These are phyloP conservation scores for Andrena dorsata DNA, from an alignment of 2,888 invertebrate genomes.

Conservation along the genomic window DNA sequence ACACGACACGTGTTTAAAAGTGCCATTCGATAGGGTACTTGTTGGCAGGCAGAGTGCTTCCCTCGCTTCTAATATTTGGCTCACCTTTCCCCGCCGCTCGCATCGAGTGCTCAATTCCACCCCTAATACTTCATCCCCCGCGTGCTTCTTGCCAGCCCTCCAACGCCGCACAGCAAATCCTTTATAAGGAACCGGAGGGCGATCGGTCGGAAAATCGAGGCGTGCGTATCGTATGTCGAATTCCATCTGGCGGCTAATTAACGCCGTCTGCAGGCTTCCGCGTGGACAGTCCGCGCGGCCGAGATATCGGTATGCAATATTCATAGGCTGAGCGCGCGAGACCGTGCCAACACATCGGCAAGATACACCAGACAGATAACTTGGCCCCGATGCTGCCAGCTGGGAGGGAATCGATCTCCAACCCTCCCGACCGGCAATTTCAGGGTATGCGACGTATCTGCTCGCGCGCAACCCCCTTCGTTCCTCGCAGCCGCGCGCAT, in stretches of 20 bases:
- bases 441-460: not conserved
- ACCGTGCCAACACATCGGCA: constrained; percentile 33
- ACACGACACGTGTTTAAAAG: too few species aligned
- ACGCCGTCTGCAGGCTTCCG: constrained; percentile 65
- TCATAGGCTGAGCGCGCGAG: constrained; percentile 57
- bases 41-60: too few species aligned
- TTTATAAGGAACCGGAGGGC: not conserved
- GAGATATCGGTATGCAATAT: constrained; percentile 77
- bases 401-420: constrained; percentile 43
- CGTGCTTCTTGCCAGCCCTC: too few species aligned
- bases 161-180: not conserved
- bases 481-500: not conserved
- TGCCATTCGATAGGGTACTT: too few species aligned
- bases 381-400: constrained; percentile 29
- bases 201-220: constrained; percentile 23
- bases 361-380: constrained; percentile 55
- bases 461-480: not conserved
- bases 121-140: too few species aligned
- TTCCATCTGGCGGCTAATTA: constrained; percentile 74
- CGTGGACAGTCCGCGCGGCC: constrained; percentile 63
- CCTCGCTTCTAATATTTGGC: too few species aligned
- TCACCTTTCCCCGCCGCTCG: too few species aligned
- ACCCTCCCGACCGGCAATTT: constrained; percentile 16
- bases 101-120: too few species aligned
- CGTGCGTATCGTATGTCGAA: constrained; percentile 52